These are phyloP conservation scores for Varanus salvator DNA, from an alignment of 2,113 vertebrate species.

Conservation along the genomic window DNA sequence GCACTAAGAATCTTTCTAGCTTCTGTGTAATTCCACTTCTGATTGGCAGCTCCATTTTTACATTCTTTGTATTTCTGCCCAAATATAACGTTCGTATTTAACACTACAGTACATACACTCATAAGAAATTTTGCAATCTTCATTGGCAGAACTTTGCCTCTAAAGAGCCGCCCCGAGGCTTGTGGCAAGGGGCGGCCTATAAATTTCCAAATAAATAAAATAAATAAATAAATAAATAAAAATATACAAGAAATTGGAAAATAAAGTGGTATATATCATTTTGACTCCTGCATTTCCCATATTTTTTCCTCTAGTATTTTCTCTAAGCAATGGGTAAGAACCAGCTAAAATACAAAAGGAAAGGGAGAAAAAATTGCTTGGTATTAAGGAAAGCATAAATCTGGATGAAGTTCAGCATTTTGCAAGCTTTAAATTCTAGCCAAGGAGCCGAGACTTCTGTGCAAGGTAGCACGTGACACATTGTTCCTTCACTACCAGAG, in stretches of 20 bases:
- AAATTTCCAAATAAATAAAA: no score
- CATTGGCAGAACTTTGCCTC: neutral
- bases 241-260: neutral
- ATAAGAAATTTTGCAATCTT: neutral
- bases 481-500: neutral
- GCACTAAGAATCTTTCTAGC: conserved; percentile 56
- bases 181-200: no score
- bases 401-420: neutral
- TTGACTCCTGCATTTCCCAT: neutral
- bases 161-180: no score
- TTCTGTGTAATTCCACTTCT: conserved; percentile 70
- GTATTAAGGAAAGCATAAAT: neutral
- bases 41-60: conserved; percentile 69
- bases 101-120: neutral
- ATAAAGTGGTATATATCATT: no score
- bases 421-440: neutral
- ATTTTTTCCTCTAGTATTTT: neutral
- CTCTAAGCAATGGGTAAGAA: neutral
- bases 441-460: neutral
- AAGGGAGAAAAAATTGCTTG: neutral
- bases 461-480: neutral
- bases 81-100: conserved; percentile 6
- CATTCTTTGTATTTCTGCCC: conserved; percentile 69
- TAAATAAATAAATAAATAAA: no score
- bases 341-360: neutral